Percentiles rank a stretch among this genome's conserved stretches.
phyloP scores from a whole-genome alignment of 2,888 invertebrate species.

The Xylocampa areola region DNA sequence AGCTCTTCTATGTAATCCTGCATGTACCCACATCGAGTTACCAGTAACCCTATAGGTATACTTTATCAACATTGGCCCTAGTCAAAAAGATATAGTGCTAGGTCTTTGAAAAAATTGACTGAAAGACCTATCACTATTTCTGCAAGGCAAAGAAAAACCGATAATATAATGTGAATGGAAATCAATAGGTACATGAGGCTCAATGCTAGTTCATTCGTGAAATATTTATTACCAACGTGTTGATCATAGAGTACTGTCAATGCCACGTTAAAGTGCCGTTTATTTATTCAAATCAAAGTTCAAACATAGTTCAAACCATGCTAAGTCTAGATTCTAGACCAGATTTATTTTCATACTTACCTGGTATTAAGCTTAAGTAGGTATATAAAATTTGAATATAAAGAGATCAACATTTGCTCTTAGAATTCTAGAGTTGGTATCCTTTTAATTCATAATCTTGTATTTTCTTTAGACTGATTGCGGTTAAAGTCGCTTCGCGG shows the following conservation, averaged over 20 bases:
- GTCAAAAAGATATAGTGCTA: no score
- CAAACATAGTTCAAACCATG: background rate
- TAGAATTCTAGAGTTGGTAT: background rate
- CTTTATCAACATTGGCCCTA: no score
- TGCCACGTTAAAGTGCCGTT: background rate
- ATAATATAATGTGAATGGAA: no score
- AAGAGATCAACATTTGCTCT: background rate
- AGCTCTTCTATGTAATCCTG: no score
- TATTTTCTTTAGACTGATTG: background rate
- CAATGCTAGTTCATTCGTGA: slow-evolving; percentile 3
- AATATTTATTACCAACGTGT: slow-evolving; percentile 16
- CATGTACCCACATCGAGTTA: no score
- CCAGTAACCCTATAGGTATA: no score
- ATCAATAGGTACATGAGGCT: background rate
- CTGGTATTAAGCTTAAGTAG: no score
- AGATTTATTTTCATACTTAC: no score
- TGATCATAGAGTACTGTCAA: background rate
- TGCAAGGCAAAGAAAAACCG: no score
- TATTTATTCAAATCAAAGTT: no score
- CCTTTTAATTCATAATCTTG: background rate
- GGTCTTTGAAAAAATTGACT: no score
- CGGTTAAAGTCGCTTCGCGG: background rate
- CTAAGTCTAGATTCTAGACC: background rate
- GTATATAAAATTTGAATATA: background rate
- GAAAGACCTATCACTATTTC: no score